Evolutionary conservation across 2,113 vertebrate species (phyloP), one percentile per base, ranked within the genome.

Genomic region (Talpa occidentalis): DNA sequence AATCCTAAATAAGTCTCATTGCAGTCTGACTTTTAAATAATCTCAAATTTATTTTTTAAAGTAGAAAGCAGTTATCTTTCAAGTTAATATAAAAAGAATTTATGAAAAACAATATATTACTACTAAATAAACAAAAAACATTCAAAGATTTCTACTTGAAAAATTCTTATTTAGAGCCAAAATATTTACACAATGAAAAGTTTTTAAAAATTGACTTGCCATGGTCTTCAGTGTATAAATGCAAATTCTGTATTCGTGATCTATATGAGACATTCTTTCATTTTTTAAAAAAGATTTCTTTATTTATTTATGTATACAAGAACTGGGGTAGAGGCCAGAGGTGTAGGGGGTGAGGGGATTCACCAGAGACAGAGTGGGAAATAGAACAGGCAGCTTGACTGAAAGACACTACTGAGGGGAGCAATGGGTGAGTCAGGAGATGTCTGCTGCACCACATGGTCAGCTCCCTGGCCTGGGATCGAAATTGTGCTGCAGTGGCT

Each of bases 91-190:
- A 49, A 96, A 88, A 60, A 49, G 14, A 90, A 32, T 83, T 92
- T 11, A 90, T 47, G 32, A 80, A 95, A 95, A 60, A n/a, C 15
- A 91, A 42, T 74, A 40, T 64, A 90, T 91, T 96, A 90, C 69
- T 86, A 2, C 82, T 92, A 62, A 95, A 86, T 81, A 96, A 89
- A 86, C 69, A 95, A 78, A 80, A 77, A 28, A 77, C n/a, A 94
- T 82, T 70, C 92, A 64, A 84, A 94, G 40, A 72, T 88, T 92
- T 90, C 47, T 93, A 73, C 7, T 52, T 67, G 60, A 91, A 80
- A 80, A 90, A 40, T 84, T 84, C 78, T 90, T n/a, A n/a, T n/a
- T n/a, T 88, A 95, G 35, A 77, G 40, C 4, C 49, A 87, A 81
- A 84, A 76, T 79, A 72, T 74, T 70, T 88, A 9, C 88, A 91